Conservation (phyloP, 2,888 invertebrate species). For the Lagria hirta region DNA sequence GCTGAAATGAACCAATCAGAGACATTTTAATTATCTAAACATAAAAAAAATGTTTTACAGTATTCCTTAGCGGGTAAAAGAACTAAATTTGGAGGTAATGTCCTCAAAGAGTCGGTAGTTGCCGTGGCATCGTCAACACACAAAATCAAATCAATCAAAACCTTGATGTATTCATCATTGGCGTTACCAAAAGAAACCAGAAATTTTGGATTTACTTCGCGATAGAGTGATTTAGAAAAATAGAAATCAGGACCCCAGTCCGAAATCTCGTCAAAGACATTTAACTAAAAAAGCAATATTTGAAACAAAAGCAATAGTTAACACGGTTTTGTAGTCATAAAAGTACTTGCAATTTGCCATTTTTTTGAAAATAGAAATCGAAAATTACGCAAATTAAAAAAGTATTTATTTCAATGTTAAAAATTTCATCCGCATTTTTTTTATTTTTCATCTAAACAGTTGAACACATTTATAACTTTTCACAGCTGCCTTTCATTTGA, state of each 20-base stretch:
- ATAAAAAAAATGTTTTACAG: conserved; percentile 52
- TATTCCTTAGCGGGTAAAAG: conserved; percentile 62
- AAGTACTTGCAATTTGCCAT: too few species aligned
- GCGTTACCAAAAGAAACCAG: conserved; percentile 59
- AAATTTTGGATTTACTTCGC: conserved; percentile 62
- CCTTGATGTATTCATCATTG: conserved; percentile 56
- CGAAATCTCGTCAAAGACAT: conserved; percentile 67
- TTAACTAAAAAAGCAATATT: conserved; percentile 60
- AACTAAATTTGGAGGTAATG: conserved; percentile 57
- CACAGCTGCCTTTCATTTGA: too few species aligned
- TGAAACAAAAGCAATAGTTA: too few species aligned
- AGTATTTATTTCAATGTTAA: too few species aligned
- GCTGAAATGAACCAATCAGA: conserved; percentile 31
- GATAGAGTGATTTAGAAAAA: conserved; percentile 60
- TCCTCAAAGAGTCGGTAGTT: conserved; percentile 39
- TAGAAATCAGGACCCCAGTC: conserved; percentile 66
- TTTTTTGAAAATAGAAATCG: too few species aligned
- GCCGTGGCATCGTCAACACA: conserved; percentile 30
- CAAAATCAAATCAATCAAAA: conserved; percentile 38
- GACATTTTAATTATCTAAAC: background rate
- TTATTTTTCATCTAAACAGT: too few species aligned
- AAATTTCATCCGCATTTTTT: too few species aligned
- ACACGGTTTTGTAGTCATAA: too few species aligned
- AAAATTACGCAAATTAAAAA: too few species aligned
- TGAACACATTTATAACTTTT: too few species aligned